A percentile compares a stretch with the other conserved stretches of the same genome.
phyloP scores from a whole-genome alignment of 2,797 vertebrate species.

The Paratrypauchen microcephalus region DNA sequence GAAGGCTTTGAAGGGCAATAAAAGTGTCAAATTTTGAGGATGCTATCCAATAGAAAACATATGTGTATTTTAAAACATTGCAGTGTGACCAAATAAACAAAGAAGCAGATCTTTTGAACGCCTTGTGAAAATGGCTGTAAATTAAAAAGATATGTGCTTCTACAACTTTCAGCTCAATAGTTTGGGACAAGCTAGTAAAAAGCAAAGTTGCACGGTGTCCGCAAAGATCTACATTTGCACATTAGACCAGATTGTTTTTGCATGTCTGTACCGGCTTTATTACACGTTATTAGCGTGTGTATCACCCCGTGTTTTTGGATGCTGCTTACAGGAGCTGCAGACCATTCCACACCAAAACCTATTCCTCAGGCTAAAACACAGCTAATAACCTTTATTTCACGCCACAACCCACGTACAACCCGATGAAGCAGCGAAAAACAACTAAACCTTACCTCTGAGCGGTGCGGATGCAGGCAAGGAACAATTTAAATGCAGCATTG shows the following conservation, averaged over 20 bases:
- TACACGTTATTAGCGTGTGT: conserved; percentile 51
- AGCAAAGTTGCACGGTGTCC: conserved; percentile 34
- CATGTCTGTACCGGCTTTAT: conserved; percentile 13
- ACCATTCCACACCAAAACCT: conserved; percentile 76
- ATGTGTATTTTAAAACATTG: conserved; percentile 18
- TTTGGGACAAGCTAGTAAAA: conserved; percentile 48
- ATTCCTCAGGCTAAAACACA: conserved; percentile 68
- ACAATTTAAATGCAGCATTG: conserved; percentile 72
- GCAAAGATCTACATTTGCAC: conserved; percentile 12
- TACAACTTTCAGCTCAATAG: conserved; percentile 71
- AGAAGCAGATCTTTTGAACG: conserved; percentile 37
- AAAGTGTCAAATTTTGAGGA: conserved; percentile 54
- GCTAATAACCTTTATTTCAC: conserved; percentile 43
- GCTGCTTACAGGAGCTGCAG: conserved; percentile 78
- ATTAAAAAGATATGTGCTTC: conserved; percentile 52
- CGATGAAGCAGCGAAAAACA: conserved; percentile 34
- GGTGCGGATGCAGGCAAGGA: conserved; percentile 58
- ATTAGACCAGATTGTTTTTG: background rate
- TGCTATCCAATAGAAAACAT: conserved; percentile 18
- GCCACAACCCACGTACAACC: conserved; percentile 18
- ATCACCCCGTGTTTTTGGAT: conserved; percentile 75
- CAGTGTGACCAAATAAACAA: conserved; percentile 39
- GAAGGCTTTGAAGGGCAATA: conserved; percentile 64
- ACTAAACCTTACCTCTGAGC: conserved; percentile 67
- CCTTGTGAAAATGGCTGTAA: conserved; percentile 53